Evolutionary conservation across 2,888 invertebrate genomes (phyloP).

Genomic region (Chrysolina haemoptera): DNA sequence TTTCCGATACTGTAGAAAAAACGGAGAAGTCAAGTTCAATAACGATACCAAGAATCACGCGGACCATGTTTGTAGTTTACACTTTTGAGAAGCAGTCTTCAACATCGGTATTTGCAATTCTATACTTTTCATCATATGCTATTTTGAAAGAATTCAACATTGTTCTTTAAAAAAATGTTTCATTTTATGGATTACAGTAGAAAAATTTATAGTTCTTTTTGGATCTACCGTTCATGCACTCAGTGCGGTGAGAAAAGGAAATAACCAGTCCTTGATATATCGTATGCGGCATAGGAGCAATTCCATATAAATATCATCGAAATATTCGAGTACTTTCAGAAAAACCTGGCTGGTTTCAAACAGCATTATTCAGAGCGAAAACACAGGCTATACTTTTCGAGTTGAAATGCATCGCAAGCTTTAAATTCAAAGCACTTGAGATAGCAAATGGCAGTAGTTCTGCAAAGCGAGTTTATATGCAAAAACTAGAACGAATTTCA

Average conservation of each 20-base stretch:
- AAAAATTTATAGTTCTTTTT: too few species aligned
- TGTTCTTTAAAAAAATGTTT: too few species aligned
- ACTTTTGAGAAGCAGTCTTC: too few species aligned
- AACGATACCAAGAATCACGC: too few species aligned
- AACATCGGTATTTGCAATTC: too few species aligned
- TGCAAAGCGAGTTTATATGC: neutral
- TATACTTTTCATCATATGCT: too few species aligned
- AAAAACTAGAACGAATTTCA: constrained; percentile 13
- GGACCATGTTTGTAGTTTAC: too few species aligned
- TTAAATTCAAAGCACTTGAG: constrained; percentile 8
- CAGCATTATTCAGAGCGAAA: constrained; percentile 4
- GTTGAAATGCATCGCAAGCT: constrained; percentile 12
- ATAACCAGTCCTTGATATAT: neutral
- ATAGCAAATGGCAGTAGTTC: constrained; percentile 14
- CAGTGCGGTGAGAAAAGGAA: neutral
- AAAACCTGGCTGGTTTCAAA: constrained; percentile 4
- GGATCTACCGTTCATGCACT: neutral
- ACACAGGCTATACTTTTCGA: constrained; percentile 1
- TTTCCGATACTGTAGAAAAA: too few species aligned
- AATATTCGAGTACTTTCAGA: constrained; percentile 11
- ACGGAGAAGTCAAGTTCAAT: too few species aligned
- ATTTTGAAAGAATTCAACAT: too few species aligned
- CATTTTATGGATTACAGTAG: too few species aligned
- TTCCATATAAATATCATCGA: neutral
- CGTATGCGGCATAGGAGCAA: neutral